Percentiles rank a stretch among this genome's conserved stretches.
Evolutionary conservation across 37 sponge, comb jelly and placozoan species (phyloP).

Genomic region (Beroe forskalii): DNA sequence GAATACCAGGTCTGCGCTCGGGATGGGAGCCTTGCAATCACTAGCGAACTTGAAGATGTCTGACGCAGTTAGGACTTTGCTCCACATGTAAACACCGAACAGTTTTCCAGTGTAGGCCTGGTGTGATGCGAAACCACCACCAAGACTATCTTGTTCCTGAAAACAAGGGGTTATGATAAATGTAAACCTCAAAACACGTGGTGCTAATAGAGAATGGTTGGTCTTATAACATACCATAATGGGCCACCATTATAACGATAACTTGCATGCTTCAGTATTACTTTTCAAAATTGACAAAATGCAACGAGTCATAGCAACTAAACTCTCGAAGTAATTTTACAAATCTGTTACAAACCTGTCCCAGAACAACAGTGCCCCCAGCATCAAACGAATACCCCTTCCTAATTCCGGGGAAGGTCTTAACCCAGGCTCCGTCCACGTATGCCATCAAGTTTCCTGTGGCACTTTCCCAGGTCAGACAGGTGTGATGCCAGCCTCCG

Average conservation of each 20-base stretch:
- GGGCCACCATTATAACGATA: too few relatives aligned
- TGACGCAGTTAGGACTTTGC: not conserved
- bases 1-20: constrained; percentile 33
- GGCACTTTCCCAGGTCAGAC: constrained; percentile 33
- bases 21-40: constrained; percentile 13
- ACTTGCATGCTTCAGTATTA: too few relatives aligned
- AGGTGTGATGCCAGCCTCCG: constrained; percentile 55
- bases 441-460: not conserved
- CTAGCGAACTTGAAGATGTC: constrained; percentile 28
- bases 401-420: not conserved
- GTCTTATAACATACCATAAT: too few relatives aligned
- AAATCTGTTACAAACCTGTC: constrained; percentile 48
- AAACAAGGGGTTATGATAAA: not conserved
- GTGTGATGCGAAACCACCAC: constrained; percentile 7
- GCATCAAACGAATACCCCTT: not conserved
- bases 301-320: too few relatives aligned
- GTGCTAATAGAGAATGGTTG: too few relatives aligned
- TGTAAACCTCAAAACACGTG: too few relatives aligned
- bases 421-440: not conserved
- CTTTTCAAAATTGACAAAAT: too few relatives aligned
- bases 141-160: constrained; percentile 25
- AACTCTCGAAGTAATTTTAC: too few relatives aligned
- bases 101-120: constrained; percentile 60
- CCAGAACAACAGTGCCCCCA: constrained; percentile 53
- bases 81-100: constrained; percentile 60